Evolutionary conservation across 2,113 vertebrate genomes (phyloP), one percentile per base, ranked within the genome.

Genomic region (Nannospalax galili): DNA sequence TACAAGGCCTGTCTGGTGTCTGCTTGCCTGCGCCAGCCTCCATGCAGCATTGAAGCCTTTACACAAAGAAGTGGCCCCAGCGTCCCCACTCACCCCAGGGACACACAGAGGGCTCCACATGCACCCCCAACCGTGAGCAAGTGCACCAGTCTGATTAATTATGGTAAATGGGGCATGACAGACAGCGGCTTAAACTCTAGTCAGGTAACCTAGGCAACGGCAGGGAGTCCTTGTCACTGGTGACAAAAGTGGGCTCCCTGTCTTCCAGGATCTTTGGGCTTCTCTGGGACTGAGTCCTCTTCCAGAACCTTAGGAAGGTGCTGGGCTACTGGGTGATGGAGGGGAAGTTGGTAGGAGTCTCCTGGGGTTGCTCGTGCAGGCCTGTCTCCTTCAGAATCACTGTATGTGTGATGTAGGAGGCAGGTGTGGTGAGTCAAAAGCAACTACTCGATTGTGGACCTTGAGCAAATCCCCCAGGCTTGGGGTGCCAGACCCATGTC

Each of bases 151-250:
- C 69, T 93, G 87, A 85, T 77, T 86, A 94, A 73, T 93, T 90
- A 92, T 84, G 69, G 3, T 92, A 94, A 95, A 95, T 24, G 32
- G 30, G 79, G 84, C 56, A 72, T 72, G 35, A 79, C 79, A 1
- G 4, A 67, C 64, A 89, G 60, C 52, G 30, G 9, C 62, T 88
- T 92, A 69, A 73, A 67, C 52, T 82, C 80, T 30, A 91, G 95
- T 81, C 62, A 69, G 62, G 96, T 96, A 98, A 97, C 96, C 97
- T 94, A 88, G 92, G 79, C 92, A 95, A 97, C 87, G 7, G 88
- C 88, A 91, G 58, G 70, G 91, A 72, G 52, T 91, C 91, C 97
- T 77, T 28, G 42, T 78, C 58, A 79, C 74, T 60, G 75, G 62
- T 60, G 73, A 92, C 60, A 88, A 80, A 89, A 19, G 1, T 40